Evolutionary conservation across 2,888 invertebrate species (phyloP).

Genomic region (Tetramorium bicarinatum): DNA sequence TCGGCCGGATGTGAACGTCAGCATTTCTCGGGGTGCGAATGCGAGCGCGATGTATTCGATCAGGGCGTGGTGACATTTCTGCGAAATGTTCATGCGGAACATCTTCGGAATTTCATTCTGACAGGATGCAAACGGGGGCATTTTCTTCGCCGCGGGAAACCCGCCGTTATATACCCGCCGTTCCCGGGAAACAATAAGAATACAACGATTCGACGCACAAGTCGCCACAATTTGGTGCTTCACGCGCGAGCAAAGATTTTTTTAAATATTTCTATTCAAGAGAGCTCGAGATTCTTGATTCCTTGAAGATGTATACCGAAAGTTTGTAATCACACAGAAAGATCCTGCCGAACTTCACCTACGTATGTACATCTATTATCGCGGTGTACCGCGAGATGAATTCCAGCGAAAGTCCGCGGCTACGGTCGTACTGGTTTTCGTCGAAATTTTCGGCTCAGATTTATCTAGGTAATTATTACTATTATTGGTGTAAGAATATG

Average conservation of each 20-base stretch:
- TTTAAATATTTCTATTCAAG: constrained; percentile 59
- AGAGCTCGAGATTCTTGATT: constrained; percentile 36
- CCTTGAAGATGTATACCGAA: constrained; percentile 72
- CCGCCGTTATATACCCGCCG: neutral
- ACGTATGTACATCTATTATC: constrained; percentile 10
- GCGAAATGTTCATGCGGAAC: constrained; percentile 37
- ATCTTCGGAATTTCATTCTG: constrained; percentile 52
- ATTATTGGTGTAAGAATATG: constrained; percentile 25
- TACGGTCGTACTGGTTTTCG: constrained; percentile 37
- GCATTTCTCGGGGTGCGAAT: constrained; percentile 35
- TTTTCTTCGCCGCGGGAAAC: constrained; percentile 7
- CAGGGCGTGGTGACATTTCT: constrained; percentile 38
- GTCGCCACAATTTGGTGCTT: constrained; percentile 29
- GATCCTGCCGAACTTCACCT: constrained; percentile 59
- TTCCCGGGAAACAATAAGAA: constrained; percentile 15
- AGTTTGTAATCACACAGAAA: constrained; percentile 69
- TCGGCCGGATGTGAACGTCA: constrained; percentile 39
- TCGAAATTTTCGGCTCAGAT: constrained; percentile 62
- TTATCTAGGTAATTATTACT: constrained; percentile 67
- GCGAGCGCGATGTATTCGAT: constrained; percentile 32
- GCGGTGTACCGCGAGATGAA: constrained; percentile 26
- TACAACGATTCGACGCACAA: neutral
- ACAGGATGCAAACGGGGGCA: constrained; percentile 43
- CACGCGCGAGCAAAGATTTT: constrained; percentile 4
- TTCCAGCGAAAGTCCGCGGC: neutral